A percentile compares a stretch with the other conserved stretches of the same genome.
phyloP scores from a whole-genome alignment of 2,888 invertebrate genomes.

The Rhimphoctona megacephalus region DNA sequence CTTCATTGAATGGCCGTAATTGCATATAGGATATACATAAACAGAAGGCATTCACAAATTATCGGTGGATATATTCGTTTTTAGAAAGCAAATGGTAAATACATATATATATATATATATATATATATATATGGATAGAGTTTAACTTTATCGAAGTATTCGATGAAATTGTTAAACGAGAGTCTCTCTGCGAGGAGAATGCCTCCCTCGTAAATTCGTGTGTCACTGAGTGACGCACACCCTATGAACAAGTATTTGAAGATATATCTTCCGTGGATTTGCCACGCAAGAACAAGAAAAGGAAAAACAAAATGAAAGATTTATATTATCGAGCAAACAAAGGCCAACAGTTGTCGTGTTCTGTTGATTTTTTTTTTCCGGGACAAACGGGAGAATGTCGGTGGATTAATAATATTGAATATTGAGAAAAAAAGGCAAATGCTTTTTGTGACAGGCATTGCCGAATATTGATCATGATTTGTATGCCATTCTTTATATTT shows the following conservation, averaged over 20 bases:
- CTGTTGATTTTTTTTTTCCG: slow-evolving; percentile 24
- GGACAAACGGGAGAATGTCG: slow-evolving; percentile 34
- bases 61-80: slow-evolving; percentile 59
- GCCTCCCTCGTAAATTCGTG: slow-evolving; percentile 21
- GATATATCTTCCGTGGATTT: slow-evolving; percentile 41
- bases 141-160: slow-evolving; percentile 49
- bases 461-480: slow-evolving; percentile 60
- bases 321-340: slow-evolving; percentile 53
- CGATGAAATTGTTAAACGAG: slow-evolving; percentile 48
- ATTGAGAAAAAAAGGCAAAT: slow-evolving; percentile 27
- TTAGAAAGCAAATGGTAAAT: slow-evolving; percentile 45
- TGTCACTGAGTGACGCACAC: slow-evolving; percentile 42
- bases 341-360: slow-evolving; percentile 36
- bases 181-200: slow-evolving; percentile 41
- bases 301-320: slow-evolving; percentile 27
- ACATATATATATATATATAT: slow-evolving; percentile 13
- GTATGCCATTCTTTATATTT: slow-evolving; percentile 69
- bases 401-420: slow-evolving; percentile 37
- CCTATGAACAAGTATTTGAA: slow-evolving; percentile 48
- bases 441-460: slow-evolving; percentile 49
- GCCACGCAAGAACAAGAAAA: slow-evolving; percentile 23
- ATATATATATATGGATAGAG: slow-evolving; percentile 1
- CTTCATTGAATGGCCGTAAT: slow-evolving; percentile 43
- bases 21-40: slow-evolving; percentile 20
- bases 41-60: slow-evolving; percentile 40